Evolutionary conservation across 2,113 vertebrate genomes (phyloP).

Genomic region (Chionodraco myersi): DNA sequence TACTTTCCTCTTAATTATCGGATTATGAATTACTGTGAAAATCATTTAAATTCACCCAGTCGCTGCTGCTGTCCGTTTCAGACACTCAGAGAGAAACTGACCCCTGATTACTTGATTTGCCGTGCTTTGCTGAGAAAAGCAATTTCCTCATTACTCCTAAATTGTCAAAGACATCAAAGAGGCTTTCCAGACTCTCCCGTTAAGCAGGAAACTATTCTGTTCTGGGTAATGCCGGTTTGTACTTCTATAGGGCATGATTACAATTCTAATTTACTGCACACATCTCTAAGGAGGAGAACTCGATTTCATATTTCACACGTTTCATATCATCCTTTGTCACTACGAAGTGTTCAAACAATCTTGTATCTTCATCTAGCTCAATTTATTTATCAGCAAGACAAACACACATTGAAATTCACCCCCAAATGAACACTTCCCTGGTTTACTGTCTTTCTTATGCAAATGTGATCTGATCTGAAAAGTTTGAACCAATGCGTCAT

Average conservation of each 20-base stretch:
- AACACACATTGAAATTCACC: constrained; percentile 35
- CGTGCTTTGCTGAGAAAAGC: constrained; percentile 35
- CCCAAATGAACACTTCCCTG: background rate
- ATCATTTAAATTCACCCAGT: constrained; percentile 45
- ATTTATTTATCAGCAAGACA: constrained; percentile 35
- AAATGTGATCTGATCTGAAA: constrained; percentile 48
- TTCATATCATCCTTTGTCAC: constrained; percentile 37
- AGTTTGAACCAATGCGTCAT: constrained; percentile 34
- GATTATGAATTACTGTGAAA: constrained; percentile 35
- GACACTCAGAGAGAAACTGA: constrained; percentile 35
- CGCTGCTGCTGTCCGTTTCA: constrained; percentile 33
- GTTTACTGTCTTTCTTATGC: constrained; percentile 13
- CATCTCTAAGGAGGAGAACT: constrained; percentile 28
- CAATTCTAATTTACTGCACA: constrained; percentile 35
- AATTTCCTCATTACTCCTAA: constrained; percentile 54
- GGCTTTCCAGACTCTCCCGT: constrained; percentile 23
- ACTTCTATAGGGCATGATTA: constrained; percentile 33
- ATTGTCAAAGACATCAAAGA: constrained; percentile 47
- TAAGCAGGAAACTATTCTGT: constrained; percentile 16
- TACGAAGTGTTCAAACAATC: constrained; percentile 40
- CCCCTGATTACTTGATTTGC: constrained; percentile 56
- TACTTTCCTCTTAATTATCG: constrained; percentile 12
- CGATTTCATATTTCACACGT: constrained; percentile 20
- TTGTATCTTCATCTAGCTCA: constrained; percentile 32
- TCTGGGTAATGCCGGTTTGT: constrained; percentile 18